Percentiles rank a stretch among this genome's conserved stretches.
Evolutionary conservation across 1,140 invertebrate species (phyloP).

Genomic region (Drosophila santomea): DNA sequence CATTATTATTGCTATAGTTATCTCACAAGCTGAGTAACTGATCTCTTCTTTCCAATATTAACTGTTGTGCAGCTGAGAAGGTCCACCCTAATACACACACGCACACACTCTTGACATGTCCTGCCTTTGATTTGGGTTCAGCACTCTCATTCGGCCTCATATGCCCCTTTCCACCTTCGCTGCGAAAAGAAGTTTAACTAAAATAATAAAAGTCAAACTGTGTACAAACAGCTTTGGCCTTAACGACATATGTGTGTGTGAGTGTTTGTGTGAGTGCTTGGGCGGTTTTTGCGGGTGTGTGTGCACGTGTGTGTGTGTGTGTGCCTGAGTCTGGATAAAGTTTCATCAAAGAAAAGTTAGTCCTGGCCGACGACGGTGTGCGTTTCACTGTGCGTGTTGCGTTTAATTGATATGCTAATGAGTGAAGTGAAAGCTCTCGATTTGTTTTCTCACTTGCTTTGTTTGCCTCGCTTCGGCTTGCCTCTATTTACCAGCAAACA

Average conservation of each 20-base stretch:
- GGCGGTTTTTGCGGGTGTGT: neutral
- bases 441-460: conserved; percentile 51
- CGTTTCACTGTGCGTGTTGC: conserved; percentile 61
- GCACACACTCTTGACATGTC: conserved; percentile 44
- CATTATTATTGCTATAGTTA: no score
- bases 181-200: conserved; percentile 69
- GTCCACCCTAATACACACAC: conserved; percentile 38
- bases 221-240: conserved; percentile 75
- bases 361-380: conserved; percentile 33
- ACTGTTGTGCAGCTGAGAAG: conserved; percentile 1
- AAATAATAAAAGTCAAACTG: conserved; percentile 82
- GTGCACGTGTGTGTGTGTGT: conserved; percentile 1
- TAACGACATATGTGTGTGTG: conserved; percentile 52
- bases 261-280: neutral
- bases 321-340: conserved; percentile 50
- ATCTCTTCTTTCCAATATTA: neutral
- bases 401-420: conserved; percentile 73
- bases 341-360: conserved; percentile 54
- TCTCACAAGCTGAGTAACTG: no score
- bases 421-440: conserved; percentile 60
- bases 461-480: conserved; percentile 6
- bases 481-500: conserved; percentile 34
- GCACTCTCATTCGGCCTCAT: conserved; percentile 21
- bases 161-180: conserved; percentile 2
- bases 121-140: conserved; percentile 70